Conservation (phyloP, 2,797 vertebrate species). For the Alosa sapidissima region DNA sequence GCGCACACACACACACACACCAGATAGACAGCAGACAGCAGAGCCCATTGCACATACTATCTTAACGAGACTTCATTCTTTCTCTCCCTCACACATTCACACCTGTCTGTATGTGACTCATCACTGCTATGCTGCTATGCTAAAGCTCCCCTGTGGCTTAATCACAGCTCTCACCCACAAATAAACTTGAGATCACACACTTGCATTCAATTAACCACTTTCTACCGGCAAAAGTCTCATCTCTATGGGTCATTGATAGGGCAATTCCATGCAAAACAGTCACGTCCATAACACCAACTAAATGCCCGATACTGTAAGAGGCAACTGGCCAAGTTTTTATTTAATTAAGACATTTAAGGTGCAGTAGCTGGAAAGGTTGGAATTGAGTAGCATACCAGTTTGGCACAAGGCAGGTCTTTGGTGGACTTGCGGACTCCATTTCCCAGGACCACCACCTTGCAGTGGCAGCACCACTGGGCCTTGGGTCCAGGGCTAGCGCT, state of each 20-base stretch:
- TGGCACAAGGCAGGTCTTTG: constrained; percentile 71
- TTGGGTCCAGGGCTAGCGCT: constrained; percentile 56
- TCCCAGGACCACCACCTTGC: constrained; percentile 89
- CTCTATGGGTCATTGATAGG: too few relatives aligned
- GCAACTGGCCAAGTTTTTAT: too few relatives aligned
- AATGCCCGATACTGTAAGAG: too few relatives aligned
- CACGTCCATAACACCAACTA: too few relatives aligned
- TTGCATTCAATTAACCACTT: too few relatives aligned
- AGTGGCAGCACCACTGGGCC: constrained; percentile 85
- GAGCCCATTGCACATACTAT: not conserved
- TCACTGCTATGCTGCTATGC: not conserved
- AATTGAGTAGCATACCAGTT: not conserved
- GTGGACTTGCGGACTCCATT: constrained; percentile 81
- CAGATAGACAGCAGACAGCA: not conserved
- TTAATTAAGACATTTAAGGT: too few relatives aligned
- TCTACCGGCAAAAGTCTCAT: too few relatives aligned
- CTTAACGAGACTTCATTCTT: not conserved
- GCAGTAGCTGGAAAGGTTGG: too few relatives aligned
- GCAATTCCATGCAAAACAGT: too few relatives aligned
- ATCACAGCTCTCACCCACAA: not conserved
- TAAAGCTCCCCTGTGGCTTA: not conserved
- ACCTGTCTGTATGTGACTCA: not conserved
- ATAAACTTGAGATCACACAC: not conserved
- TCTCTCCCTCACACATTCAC: not conserved
- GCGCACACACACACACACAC: not conserved